Percentiles rank a stretch among this genome's conserved stretches.
phyloP scores from a whole-genome alignment of 2,797 vertebrate genomes.

The Melopsittacus undulatus region DNA sequence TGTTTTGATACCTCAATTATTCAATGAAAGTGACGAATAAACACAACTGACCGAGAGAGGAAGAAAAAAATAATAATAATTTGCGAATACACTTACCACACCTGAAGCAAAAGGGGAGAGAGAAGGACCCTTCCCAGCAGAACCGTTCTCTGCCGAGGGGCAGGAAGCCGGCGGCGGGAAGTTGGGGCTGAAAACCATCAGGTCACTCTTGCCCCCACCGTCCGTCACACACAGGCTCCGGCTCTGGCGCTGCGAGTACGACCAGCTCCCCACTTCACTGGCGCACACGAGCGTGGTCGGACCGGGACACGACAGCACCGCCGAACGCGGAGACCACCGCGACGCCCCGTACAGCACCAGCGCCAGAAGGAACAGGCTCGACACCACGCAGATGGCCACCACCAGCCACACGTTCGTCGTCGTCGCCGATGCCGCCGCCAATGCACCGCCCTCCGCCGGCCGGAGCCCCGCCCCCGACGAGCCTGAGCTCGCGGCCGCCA shows the following conservation, averaged over 20 bases:
- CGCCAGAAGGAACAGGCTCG: background rate
- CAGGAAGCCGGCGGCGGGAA: background rate
- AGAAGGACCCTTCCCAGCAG: accelerated
- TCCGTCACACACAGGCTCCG: constrained; percentile 65
- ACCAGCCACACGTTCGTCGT: too few species aligned
- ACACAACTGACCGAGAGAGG: accelerated
- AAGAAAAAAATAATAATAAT: accelerated
- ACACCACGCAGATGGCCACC: too few species aligned
- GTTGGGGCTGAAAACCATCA: constrained; percentile 68
- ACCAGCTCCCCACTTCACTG: constrained; percentile 71
- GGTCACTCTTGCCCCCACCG: constrained; percentile 57
- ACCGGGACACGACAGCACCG: background rate
- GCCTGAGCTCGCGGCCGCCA: too few species aligned
- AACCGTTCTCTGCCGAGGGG: background rate
- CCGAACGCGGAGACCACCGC: background rate
- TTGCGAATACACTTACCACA: accelerated
- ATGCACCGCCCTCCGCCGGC: too few species aligned
- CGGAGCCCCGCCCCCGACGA: too few species aligned
- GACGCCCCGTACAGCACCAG: constrained; percentile 39
- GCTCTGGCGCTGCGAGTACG: constrained; percentile 55
- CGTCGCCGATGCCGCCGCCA: too few species aligned
- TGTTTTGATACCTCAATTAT: accelerated
- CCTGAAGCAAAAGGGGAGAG: accelerated
- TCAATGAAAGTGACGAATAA: accelerated
- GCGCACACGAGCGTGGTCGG: constrained; percentile 54